These are phyloP conservation scores for Cydia splendana DNA, from an alignment of 1,140 invertebrate genomes.

Conservation along the genomic window DNA sequence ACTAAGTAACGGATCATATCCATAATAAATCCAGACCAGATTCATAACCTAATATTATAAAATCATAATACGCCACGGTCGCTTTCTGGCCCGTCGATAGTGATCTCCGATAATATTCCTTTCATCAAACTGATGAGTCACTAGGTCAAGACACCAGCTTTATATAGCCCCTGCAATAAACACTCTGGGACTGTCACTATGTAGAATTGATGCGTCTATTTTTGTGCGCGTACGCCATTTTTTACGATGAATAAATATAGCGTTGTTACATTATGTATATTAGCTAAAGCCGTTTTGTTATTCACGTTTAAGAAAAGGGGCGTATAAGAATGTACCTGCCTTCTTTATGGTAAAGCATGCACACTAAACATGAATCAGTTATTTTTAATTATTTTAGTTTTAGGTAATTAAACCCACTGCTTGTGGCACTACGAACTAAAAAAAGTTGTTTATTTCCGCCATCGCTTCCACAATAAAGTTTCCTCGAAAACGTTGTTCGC, in stretches of 20 bases:
- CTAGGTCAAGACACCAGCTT: slow-evolving; percentile 8
- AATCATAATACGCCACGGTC: neutral
- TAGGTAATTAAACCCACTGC: neutral
- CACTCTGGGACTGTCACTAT: slow-evolving; percentile 12
- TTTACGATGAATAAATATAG: neutral
- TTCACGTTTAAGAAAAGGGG: neutral
- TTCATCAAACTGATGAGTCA: slow-evolving; percentile 4
- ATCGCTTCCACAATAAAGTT: slow-evolving; percentile 20
- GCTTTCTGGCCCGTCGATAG: neutral
- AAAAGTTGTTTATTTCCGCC: slow-evolving; percentile 20
- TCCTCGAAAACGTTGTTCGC: slow-evolving; percentile 12
- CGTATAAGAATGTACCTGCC: too few relatives aligned
- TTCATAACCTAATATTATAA: too few relatives aligned
- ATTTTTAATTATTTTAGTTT: neutral
- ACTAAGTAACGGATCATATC: too few relatives aligned
- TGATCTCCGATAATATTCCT: neutral
- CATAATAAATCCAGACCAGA: too few relatives aligned
- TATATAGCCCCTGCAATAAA: slow-evolving; percentile 17
- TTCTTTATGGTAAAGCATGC: neutral
- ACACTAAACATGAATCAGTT: neutral
- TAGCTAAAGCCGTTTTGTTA: neutral
- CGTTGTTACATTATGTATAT: neutral
- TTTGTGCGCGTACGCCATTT: slow-evolving; percentile 9
- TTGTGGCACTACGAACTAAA: neutral
- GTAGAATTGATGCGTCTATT: slow-evolving; percentile 17